Base-by-base conservation (phyloP, 2,797 vertebrate genomes). In the Diplodus puntazzo region DNA sequence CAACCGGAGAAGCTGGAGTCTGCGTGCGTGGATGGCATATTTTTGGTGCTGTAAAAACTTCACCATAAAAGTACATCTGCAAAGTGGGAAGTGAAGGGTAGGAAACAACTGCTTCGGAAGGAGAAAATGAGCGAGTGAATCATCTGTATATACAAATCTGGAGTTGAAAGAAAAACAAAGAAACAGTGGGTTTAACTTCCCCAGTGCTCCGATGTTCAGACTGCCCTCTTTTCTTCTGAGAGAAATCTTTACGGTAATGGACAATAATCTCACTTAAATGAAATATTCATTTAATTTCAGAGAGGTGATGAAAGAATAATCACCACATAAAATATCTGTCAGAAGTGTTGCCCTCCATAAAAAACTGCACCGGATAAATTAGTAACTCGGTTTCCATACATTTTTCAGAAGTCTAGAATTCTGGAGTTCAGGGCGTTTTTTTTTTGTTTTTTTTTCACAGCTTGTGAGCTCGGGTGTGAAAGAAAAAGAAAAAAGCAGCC, bases 21-120 rank as follows among this genome's bases (percentile, higher is more conserved):
- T 73, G 71, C 42, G 53, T 63, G 70, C 49, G 50, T 14, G 45
- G 48, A n/a, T 60, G 65, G 45, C 1, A 17, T 57, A 21, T 50
- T 80, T 73, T 59, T 72, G 75, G 52, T 25, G 69, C 17, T 18
- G 60, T 54, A 58, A 75, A 75, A 76, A 69, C 57, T 43, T 55
- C 48, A 69, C 69, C 75, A 64, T 79, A 78, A 85, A 79, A 86
- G 58, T 77, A 66, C 73, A 84, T 53, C 69, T 77, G 81, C 80
- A 68, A 77, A 80, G 72, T 73, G 76, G 23, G 27, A 48, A 54
- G 64, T n/a, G 63, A 78, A 63, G 16, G 50, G 62, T 12, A 43
- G 52, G 7, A 81, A 53, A 27, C 16, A 62, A 21, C 52, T 17
- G 72, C 27, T 77, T 39, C 49, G 30, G 8, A 69, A 64, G 46